Percentiles rank a stretch among this genome's conserved stretches.
Conservation (phyloP, 1,140 invertebrate genomes). For the Ridgeia piscesae region DNA sequence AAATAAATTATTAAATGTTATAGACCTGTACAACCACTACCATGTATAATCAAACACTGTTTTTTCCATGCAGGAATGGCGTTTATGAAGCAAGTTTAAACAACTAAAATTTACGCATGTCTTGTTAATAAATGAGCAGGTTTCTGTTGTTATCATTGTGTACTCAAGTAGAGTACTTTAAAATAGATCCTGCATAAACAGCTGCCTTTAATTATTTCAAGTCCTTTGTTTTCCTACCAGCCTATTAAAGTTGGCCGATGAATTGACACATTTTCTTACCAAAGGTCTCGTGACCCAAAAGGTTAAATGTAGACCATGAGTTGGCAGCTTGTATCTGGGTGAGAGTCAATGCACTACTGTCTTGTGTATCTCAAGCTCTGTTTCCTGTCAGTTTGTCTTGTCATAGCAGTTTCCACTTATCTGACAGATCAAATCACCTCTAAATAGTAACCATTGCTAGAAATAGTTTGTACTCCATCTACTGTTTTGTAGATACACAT, state of each 20-base stretch:
- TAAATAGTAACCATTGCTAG: neutral
- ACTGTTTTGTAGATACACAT: neutral
- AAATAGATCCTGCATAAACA: no score
- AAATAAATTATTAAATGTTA: no score
- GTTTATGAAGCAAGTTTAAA: no score
- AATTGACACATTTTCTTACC: neutral
- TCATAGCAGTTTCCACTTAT: neutral
- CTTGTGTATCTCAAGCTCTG: neutral
- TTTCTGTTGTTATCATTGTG: no score
- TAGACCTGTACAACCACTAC: no score
- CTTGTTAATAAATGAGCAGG: no score
- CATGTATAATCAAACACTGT: no score
- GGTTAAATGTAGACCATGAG: neutral
- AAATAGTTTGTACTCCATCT: neutral
- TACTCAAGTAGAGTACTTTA: no score
- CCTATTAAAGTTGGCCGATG: neutral
- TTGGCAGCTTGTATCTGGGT: neutral
- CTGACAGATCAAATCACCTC: neutral
- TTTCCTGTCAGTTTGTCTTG: neutral
- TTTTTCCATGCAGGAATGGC: no score
- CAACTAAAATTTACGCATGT: no score
- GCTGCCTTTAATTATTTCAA: no score
- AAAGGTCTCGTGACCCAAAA: neutral
- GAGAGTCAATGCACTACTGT: neutral
- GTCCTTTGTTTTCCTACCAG: no score